These are phyloP conservation scores for Brachycybe producta DNA, from an alignment of 2,888 invertebrate genomes.

Conservation along the genomic window DNA sequence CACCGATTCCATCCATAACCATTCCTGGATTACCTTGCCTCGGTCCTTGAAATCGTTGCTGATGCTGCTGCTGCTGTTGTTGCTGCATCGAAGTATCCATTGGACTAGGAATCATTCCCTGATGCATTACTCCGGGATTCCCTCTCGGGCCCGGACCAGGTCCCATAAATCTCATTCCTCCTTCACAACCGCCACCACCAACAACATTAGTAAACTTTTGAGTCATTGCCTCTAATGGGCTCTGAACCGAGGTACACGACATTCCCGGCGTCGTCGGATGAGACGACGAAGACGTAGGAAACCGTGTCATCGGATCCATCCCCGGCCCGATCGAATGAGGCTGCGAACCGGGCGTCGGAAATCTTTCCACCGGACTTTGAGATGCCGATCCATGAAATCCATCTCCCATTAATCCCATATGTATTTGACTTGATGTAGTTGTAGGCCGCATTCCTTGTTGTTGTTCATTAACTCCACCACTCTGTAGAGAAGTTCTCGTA, in stretches of 20 bases:
- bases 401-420: conserved; percentile 19
- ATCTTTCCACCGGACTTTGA: conserved; percentile 25
- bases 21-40: conserved; percentile 14
- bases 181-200: conserved; percentile 1
- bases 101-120: not conserved
- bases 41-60: conserved; percentile 22
- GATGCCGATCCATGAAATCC: conserved; percentile 16
- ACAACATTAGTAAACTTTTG: conserved; percentile 12
- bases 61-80: conserved; percentile 21
- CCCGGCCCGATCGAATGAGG: conserved; percentile 21
- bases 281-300: conserved; percentile 9
- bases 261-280: conserved; percentile 14
- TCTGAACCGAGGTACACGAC: conserved; percentile 20
- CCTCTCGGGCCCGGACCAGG: conserved; percentile 6
- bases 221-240: conserved; percentile 11
- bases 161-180: conserved; percentile 5
- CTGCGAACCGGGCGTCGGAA: conserved; percentile 30
- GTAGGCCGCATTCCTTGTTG: conserved; percentile 20
- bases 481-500: not conserved
- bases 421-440: conserved; percentile 17
- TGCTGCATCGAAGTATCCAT: conserved; percentile 1
- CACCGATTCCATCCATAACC: conserved; percentile 8
- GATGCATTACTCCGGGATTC: not conserved
- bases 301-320: conserved; percentile 27
- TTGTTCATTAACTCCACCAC: conserved; percentile 1